Conservation (phyloP, 2,797 vertebrate genomes). For the Ctenopoma multispine region DNA sequence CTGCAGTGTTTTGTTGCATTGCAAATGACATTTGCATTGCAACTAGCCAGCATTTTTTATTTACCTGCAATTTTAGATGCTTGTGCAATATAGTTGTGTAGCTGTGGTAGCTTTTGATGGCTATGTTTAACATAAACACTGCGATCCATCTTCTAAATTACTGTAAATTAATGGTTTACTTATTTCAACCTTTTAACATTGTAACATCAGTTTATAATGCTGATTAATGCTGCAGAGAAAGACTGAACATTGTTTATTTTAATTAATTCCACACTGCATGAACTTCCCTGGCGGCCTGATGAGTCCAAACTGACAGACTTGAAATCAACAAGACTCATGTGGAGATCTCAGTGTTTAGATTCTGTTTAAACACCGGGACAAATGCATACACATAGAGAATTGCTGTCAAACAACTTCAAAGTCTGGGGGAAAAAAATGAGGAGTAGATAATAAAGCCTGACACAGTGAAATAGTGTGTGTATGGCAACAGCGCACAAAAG, state of each 20-base stretch:
- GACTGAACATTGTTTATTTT: conserved; percentile 22
- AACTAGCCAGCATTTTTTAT: no score
- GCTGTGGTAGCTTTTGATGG: no score
- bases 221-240: conserved; percentile 23
- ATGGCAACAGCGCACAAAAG: conserved; percentile 22
- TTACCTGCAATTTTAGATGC: no score
- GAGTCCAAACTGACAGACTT: conserved; percentile 11
- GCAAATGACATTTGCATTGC: no score
- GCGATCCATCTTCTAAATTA: no score
- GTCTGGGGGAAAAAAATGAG: not conserved
- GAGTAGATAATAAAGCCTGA: conserved; percentile 8
- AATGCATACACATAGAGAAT: conserved; percentile 27
- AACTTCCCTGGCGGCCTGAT: conserved; percentile 5
- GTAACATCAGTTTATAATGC: no score
- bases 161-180: no score
- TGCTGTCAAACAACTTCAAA: conserved; percentile 50
- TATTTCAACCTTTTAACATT: no score
- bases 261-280: conserved; percentile 33
- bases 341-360: conserved; percentile 14
- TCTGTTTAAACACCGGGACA: conserved; percentile 25
- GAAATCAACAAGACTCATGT: conserved; percentile 25
- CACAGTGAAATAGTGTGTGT: conserved; percentile 29
- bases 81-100: no score
- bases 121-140: no score
- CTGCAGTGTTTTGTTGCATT: no score